Evolutionary conservation across 2,888 invertebrate species (phyloP).

Genomic region (Dolichomitus sp.): DNA sequence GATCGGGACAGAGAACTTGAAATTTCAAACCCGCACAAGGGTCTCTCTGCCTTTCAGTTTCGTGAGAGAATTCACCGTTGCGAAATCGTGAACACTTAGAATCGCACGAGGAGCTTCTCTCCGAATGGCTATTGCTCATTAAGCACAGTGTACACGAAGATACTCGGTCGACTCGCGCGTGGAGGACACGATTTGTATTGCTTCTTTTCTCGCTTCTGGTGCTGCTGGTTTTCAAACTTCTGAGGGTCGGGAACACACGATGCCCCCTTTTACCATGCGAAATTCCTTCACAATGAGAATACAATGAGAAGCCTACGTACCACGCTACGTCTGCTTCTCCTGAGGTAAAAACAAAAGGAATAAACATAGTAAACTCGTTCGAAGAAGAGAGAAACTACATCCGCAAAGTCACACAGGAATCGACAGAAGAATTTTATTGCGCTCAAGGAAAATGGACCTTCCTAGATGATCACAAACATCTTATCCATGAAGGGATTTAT

Average conservation of each 20-base stretch:
- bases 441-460: background rate
- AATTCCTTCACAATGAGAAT: constrained; percentile 29
- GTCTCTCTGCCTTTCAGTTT: background rate
- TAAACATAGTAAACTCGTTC: constrained; percentile 20
- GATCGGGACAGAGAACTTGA: background rate
- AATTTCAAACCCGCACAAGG: background rate
- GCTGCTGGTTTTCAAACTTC: background rate
- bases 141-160: constrained; percentile 18
- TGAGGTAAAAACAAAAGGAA: background rate
- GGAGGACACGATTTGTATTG: constrained; percentile 24
- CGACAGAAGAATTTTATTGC: background rate
- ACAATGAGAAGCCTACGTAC: constrained; percentile 26
- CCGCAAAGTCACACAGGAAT: background rate
- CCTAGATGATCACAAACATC: background rate
- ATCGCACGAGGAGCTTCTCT: constrained; percentile 16
- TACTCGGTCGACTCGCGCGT: constrained; percentile 24
- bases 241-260: constrained; percentile 4
- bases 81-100: constrained; percentile 8
- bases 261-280: constrained; percentile 6
- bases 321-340: background rate
- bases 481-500: background rate
- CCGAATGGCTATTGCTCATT: constrained; percentile 37
- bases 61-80: constrained; percentile 21
- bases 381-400: background rate
- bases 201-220: constrained; percentile 1